Conservation (phyloP, 2,797 vertebrate genomes). For the Orestias chungarensis region DNA sequence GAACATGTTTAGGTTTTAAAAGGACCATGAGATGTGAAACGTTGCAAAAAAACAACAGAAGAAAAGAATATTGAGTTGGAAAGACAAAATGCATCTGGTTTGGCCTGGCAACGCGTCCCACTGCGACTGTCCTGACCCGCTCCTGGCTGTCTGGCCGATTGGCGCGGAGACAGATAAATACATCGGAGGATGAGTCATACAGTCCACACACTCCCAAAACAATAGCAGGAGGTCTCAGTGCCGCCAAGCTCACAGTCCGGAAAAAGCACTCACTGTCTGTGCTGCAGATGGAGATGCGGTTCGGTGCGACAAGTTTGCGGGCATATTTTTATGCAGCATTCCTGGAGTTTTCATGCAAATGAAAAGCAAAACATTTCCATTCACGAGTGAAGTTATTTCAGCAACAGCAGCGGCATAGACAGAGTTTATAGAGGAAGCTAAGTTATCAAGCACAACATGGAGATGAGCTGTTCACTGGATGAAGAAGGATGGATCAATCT, state of each 20-base stretch:
- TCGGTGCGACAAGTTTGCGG: constrained; percentile 39
- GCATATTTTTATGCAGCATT: constrained; percentile 25
- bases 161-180: constrained; percentile 74
- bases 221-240: constrained; percentile 77
- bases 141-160: constrained; percentile 34
- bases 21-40: constrained; percentile 38
- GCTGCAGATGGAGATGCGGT: constrained; percentile 61
- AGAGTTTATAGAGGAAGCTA: constrained; percentile 5
- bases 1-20: constrained; percentile 49
- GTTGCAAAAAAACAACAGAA: neutral
- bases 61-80: constrained; percentile 4
- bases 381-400: neutral
- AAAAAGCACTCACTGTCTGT: constrained; percentile 54
- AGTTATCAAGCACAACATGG: constrained; percentile 41
- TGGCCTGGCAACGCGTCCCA: constrained; percentile 25
- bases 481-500: neutral
- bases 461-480: constrained; percentile 30
- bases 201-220: constrained; percentile 78
- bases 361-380: constrained; percentile 37
- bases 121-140: constrained; percentile 14
- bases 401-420: neutral
- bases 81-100: constrained; percentile 32
- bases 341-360: constrained; percentile 30
- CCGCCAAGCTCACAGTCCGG: constrained; percentile 78
- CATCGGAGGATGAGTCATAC: constrained; percentile 78